phyloP scores from a whole-genome alignment of 2,113 vertebrate genomes.

The Oenanthe melanoleuca region DNA sequence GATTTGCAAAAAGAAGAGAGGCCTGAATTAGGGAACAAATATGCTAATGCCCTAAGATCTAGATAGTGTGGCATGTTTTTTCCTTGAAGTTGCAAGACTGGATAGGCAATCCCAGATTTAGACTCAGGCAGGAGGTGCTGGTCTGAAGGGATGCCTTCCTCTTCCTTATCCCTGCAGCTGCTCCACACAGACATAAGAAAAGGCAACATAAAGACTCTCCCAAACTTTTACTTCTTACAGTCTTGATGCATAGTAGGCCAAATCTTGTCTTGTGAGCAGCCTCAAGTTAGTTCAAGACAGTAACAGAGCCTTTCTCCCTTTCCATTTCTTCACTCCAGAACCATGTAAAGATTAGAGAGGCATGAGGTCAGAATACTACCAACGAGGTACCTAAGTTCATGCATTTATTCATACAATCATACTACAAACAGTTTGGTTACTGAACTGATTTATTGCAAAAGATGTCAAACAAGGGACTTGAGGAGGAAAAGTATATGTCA shows the following conservation, averaged over 20 bases:
- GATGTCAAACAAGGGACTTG: neutral
- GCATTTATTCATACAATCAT: neutral
- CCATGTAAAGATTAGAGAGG: neutral
- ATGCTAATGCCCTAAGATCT: neutral
- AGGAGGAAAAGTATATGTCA: neutral
- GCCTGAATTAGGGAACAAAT: conserved; percentile 13
- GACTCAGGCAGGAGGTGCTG: neutral
- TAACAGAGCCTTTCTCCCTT: neutral
- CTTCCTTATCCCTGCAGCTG: neutral
- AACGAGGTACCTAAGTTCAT: neutral
- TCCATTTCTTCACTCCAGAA: neutral
- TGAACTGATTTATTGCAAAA: neutral
- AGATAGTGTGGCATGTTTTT: neutral
- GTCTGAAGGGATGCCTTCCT: neutral
- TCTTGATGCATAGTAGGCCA: neutral
- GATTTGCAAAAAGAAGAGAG: conserved; percentile 1
- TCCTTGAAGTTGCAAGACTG: neutral
- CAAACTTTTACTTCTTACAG: neutral
- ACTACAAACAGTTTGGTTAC: neutral
- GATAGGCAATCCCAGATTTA: neutral
- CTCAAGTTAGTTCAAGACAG: neutral
- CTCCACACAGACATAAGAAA: neutral
- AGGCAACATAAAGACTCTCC: neutral
- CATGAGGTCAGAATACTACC: neutral
- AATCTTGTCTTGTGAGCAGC: neutral